Base-by-base conservation (phyloP, 2,888 invertebrate genomes). In the Schizotus pectinicornis region DNA sequence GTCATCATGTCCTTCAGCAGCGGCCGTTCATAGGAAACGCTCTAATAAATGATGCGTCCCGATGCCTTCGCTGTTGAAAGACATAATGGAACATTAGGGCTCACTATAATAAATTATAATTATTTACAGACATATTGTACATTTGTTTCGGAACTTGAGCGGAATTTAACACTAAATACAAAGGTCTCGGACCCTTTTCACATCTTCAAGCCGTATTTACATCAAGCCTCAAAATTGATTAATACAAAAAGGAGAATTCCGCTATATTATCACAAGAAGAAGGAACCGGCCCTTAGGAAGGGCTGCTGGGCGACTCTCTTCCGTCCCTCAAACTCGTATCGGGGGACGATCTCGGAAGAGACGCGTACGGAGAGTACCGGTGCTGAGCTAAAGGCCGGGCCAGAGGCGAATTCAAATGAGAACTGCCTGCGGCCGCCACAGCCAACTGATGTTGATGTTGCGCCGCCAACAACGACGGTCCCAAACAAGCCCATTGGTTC, bases 401-500 rank as follows among this genome's bases (percentile, higher is more conserved):
- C 67, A 86, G 77, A 62, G 84, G 81, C 65, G 72, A 76, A 42
- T 81, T 81, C 70, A 84, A 78, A 70, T 83, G 81, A 11, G 85
- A 83, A 62, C 84, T 68, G 80, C 82, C 69, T 81, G 76, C 83
- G 79, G 55, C 83, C 77, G 74, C 76, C 9, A 72, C 75, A 0
- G 76, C 75, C 43, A 88, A 71, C 63, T 82, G 83, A 67, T 87
- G 86, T 71, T 88, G 88, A 69, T 89, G 88, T 48, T 88, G 88
- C 1, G 79, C 79, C 3, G 81, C 81, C 43, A 87, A 77, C 36
- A 88, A 74, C 61, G 87, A 86, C 1, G 88, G 86, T 37, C 87
- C 87, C 47, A 88, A 72, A 69, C 88, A 87, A 6, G 88, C 87
- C 89, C 88, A 89, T 70, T 88, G 88, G 48, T 88, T 88, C 89